Conservation (phyloP, 2,888 invertebrate species). For the Parelbella ahira region DNA sequence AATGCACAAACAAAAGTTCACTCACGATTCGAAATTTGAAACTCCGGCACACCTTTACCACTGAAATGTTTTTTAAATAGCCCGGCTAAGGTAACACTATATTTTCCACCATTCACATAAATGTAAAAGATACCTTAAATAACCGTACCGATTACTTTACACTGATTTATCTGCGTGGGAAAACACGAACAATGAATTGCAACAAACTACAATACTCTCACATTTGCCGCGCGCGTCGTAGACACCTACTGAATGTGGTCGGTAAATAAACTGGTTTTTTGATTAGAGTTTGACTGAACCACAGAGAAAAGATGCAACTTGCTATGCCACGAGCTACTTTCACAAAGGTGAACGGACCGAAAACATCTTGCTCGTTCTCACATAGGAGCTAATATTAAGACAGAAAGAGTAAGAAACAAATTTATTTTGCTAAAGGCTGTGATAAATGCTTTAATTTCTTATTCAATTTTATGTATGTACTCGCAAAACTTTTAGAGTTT, state of each 20-base stretch:
- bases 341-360: slow-evolving; percentile 10
- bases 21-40: slow-evolving; percentile 58
- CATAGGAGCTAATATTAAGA: not conserved
- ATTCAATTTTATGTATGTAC: too few species aligned
- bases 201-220: slow-evolving; percentile 33
- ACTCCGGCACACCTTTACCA: slow-evolving; percentile 53
- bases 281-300: slow-evolving; percentile 35
- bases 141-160: slow-evolving; percentile 32
- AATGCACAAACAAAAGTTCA: slow-evolving; percentile 57
- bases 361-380: not conserved
- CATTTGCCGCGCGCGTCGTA: slow-evolving; percentile 38
- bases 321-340: slow-evolving; percentile 13
- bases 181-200: slow-evolving; percentile 40
- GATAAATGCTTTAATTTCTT: too few species aligned
- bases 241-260: slow-evolving; percentile 43
- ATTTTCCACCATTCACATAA: not conserved
- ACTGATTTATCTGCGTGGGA: slow-evolving; percentile 38
- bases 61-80: slow-evolving; percentile 27
- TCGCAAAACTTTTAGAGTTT: too few species aligned
- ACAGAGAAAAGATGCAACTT: slow-evolving; percentile 9
- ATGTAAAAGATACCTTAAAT: slow-evolving; percentile 22
- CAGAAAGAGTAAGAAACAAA: not conserved
- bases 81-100: slow-evolving; percentile 29
- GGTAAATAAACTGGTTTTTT: slow-evolving; percentile 77
- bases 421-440: not conserved